Evolutionary conservation across 2,888 invertebrate species (phyloP), one percentile per base, ranked within the genome.

Genomic region (Ariolimax columbianus): DNA sequence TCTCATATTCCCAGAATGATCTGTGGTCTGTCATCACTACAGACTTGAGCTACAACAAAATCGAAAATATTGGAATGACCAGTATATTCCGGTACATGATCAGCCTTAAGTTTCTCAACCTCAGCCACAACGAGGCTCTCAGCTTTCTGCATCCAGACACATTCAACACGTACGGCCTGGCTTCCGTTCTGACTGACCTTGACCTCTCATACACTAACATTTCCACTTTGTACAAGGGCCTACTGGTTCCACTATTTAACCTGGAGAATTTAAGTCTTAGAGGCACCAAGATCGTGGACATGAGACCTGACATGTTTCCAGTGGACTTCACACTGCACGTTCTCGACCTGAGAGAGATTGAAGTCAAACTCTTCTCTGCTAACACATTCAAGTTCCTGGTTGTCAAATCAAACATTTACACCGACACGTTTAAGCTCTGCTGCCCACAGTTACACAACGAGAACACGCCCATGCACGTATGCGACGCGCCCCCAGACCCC

Each of bases 401-500:
- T 9, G 55, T 75, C 23, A 81, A 55, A n/a, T 63, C 63, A 0
- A 55, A 75, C 23, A 47, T 85, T 51, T 77, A 4, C 55, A 81
- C 81, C 7, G 75, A 75, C 40, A 77, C 73, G 9, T 85, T 77
- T 59, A 85, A 81, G 33, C 77, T 85, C 19, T 85, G 85, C 81
- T 85, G 85, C 33, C 77, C 85, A 17, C 85, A 85, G 55, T 33
- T 81, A 23, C 80, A 77, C 51, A 72, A 55, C 66, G 51, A 51
- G 26, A 40, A 63, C 33, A 80, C 72, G 40, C 83, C 80, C 9
- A 77, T n/a, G 33, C 23, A 83, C 6, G 79, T 77, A 0, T 88
- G 88, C 77, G 59, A 80, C 70, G 77, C 89, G 68, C 84, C 88
- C 40, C 87, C 89, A 30, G 88, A 89, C 83, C 83, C 83, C 17